Evolutionary conservation across 2,888 invertebrate genomes (phyloP), one percentile per base, ranked within the genome.

Genomic region (Xiphydria camelus): DNA sequence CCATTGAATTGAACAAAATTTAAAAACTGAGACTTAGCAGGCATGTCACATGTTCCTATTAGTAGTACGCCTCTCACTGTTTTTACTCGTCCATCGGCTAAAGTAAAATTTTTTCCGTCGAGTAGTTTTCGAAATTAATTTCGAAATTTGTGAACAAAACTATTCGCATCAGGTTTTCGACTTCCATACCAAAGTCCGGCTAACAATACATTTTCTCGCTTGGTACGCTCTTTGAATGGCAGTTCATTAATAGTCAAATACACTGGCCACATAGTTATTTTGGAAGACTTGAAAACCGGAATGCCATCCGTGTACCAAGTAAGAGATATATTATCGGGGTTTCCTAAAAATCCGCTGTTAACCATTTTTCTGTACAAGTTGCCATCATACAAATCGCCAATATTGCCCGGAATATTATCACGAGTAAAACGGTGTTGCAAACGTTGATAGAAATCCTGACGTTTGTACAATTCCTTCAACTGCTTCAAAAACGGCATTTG

Each of bases 221-320:
- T 47, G 6, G 20, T 39, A n/a, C 50, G 29, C 15, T 48, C 22
- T 10, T 44, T n/a, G 45, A 41, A 45, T 9, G 49, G 49, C 17
- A 54, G 38, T 40, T 54, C 49, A 33, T 54, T 52, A 4, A 54
- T 49, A 9, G 38, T 38, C 1, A 47, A 31, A 21, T 52, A 45
- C 10, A 54, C 14, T 19, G 51, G 49, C 51, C 51, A 54, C 22
- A 54, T 40, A 19, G 45, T 44, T n/a, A 45, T 39, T 39, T 51
- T 34, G n/a, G 50, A 38, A 2, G 47, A 47, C 35, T 51, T 47
- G 15, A 51, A 51, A 4, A 59, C 53, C 5, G 53, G 51, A 2
- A 59, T 38, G 2, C 54, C 47, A 40, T 60, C 57, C 17, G 53
- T 54, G 21, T 55, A 54, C 53, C 52, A 60, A 12, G 36, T 52